These are phyloP conservation scores for Branchinecta lynchi DNA, from an alignment of 1,140 invertebrate genomes.

Conservation along the genomic window DNA sequence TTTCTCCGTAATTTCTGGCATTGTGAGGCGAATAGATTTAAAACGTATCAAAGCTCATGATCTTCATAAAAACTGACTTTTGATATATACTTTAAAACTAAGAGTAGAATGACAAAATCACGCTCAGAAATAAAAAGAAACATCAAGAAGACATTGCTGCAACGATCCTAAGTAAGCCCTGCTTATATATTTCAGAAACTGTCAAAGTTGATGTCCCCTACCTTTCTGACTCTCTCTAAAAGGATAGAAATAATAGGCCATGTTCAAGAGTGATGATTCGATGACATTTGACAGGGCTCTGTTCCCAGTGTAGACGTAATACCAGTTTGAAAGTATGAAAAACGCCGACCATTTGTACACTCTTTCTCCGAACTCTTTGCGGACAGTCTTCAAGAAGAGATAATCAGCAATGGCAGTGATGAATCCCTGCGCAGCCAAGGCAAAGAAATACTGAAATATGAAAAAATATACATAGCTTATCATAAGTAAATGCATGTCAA, in stretches of 20 bases:
- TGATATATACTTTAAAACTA: no score
- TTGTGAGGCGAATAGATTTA: no score
- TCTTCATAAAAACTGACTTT: no score
- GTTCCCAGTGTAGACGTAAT: background rate
- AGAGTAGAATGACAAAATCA: no score
- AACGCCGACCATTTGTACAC: background rate
- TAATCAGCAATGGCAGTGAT: background rate
- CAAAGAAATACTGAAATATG: conserved; percentile 1
- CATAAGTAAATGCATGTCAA: no score
- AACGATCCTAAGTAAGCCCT: no score
- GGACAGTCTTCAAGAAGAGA: background rate
- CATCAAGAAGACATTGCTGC: no score
- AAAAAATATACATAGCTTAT: background rate
- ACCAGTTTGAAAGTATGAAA: background rate
- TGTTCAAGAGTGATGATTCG: background rate
- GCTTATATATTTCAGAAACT: no score
- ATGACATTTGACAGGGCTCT: background rate
- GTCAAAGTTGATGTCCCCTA: background rate
- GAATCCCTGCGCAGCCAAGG: background rate
- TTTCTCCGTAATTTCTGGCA: no score
- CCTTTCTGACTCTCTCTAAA: background rate
- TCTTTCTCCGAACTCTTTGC: background rate
- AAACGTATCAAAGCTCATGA: no score
- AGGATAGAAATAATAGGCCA: background rate
- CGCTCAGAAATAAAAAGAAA: no score